phyloP scores from a whole-genome alignment of 1,140 invertebrate species.

The Drosophila nikananu region DNA sequence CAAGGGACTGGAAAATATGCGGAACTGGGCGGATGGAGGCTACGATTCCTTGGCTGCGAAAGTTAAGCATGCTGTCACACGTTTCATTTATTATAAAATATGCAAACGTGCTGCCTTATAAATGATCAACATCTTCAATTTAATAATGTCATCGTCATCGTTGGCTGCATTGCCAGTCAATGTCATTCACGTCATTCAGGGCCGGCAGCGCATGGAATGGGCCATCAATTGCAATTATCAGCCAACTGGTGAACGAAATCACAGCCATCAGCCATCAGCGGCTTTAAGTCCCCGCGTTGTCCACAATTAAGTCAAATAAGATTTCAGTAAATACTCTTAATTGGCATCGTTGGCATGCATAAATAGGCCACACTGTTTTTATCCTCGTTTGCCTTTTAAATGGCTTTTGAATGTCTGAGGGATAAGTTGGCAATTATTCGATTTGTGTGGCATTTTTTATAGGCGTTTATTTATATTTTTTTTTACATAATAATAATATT shows the following conservation, averaged over 20 bases:
- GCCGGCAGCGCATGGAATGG: conserved; percentile 9
- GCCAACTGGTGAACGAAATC: conserved; percentile 41
- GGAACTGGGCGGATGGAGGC: background rate
- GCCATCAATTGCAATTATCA: conserved; percentile 54
- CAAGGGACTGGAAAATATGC: background rate
- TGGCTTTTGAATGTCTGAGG: background rate
- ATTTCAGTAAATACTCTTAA: conserved; percentile 37
- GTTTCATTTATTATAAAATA: conserved; percentile 83
- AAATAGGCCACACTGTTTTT: conserved; percentile 19
- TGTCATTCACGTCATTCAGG: conserved; percentile 39
- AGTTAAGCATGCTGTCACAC: conserved; percentile 81
- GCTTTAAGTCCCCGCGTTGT: conserved; percentile 33
- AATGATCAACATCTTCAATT: conserved; percentile 75
- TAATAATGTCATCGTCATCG: conserved; percentile 67
- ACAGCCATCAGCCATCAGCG: conserved; percentile 14
- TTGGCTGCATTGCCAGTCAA: conserved; percentile 28
- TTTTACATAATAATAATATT: no score
- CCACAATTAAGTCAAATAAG: conserved; percentile 62
- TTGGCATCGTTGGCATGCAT: conserved; percentile 40
- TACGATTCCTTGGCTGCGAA: conserved; percentile 35
- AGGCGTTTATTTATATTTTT: background rate
- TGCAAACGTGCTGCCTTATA: conserved; percentile 65
- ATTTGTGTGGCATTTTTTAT: background rate
- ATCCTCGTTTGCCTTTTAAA: background rate
- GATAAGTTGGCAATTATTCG: background rate